A percentile compares a stretch with the other conserved stretches of the same genome.
Conservation (phyloP, 2,888 invertebrate genomes). For the Physocephala rufipes region DNA sequence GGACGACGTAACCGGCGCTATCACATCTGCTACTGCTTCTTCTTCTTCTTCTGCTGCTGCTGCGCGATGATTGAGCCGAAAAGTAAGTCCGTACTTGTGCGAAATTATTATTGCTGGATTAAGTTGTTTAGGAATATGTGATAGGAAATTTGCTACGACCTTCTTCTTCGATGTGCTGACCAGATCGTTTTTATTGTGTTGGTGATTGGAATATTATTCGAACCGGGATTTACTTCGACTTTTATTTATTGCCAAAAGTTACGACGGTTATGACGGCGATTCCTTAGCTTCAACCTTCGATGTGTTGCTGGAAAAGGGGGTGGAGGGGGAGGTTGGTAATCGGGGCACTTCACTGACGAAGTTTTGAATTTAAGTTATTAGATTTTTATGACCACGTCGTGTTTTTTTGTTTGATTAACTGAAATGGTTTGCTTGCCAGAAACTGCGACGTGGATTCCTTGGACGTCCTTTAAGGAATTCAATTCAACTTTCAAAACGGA, state of each 20-base stretch:
- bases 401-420: constrained; percentile 23
- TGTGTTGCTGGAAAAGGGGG: no score
- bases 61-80: background rate
- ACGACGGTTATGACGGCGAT: constrained; percentile 14
- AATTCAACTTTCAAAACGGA: no score
- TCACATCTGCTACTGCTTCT: no score
- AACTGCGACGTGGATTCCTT: background rate
- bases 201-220: constrained; percentile 65
- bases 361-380: constrained; percentile 28
- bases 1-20: no score
- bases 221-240: constrained; percentile 41
- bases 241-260: constrained; percentile 29
- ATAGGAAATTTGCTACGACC: background rate
- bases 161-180: constrained; percentile 46
- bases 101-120: constrained; percentile 34
- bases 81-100: constrained; percentile 10
- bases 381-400: constrained; percentile 18
- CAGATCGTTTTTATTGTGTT: constrained; percentile 64
- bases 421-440: background rate
- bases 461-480: no score
- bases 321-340: no score
- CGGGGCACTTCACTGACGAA: background rate
- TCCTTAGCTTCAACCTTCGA: background rate
- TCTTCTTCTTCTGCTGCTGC: constrained; percentile 51
- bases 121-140: constrained; percentile 16